A percentile compares a stretch with the other conserved stretches of the same genome.
phyloP scores from a whole-genome alignment of 2,888 invertebrate genomes.

The Chamaedrilus cognettii region DNA sequence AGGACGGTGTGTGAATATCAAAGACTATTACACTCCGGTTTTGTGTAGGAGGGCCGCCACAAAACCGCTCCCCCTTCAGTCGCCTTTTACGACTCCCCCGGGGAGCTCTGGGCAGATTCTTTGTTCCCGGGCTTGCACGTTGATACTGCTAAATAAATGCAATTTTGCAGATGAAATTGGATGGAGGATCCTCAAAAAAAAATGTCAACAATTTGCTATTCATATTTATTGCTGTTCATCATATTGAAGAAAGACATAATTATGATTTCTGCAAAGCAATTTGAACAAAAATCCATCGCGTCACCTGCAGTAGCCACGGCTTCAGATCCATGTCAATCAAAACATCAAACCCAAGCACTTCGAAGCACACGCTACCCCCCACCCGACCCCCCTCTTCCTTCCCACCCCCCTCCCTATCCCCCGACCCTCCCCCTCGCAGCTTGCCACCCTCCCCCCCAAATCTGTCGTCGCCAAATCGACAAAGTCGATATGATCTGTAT shows the following conservation, averaged over 20 bases:
- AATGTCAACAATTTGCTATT: not conserved
- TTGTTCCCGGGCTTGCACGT: too few species aligned
- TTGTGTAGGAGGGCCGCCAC: too few species aligned
- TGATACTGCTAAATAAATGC: too few species aligned
- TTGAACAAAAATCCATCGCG: not conserved
- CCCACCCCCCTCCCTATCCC: not conserved
- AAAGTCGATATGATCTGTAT: slow-evolving; percentile 7
- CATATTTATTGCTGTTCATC: not conserved
- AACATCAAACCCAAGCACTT: slow-evolving; percentile 23
- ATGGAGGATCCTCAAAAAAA: too few species aligned
- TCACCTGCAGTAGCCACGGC: slow-evolving; percentile 21
- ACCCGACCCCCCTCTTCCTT: too few species aligned
- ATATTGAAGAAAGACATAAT: not conserved
- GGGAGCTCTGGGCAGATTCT: too few species aligned
- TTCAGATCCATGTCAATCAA: slow-evolving; percentile 11
- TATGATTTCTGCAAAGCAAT: not conserved
- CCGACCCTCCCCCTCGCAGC: not conserved
- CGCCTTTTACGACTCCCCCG: too few species aligned
- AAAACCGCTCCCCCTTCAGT: too few species aligned
- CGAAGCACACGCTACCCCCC: slow-evolving; percentile 19
- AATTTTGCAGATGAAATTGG: too few species aligned
- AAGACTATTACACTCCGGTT: too few species aligned
- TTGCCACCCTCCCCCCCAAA: not conserved
- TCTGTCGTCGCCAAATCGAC: not conserved
- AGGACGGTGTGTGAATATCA: too few species aligned